Percentiles rank a stretch among this genome's conserved stretches.
phyloP scores from a whole-genome alignment of 2,797 vertebrate species.

The Poeciliopsis paucimaculata region DNA sequence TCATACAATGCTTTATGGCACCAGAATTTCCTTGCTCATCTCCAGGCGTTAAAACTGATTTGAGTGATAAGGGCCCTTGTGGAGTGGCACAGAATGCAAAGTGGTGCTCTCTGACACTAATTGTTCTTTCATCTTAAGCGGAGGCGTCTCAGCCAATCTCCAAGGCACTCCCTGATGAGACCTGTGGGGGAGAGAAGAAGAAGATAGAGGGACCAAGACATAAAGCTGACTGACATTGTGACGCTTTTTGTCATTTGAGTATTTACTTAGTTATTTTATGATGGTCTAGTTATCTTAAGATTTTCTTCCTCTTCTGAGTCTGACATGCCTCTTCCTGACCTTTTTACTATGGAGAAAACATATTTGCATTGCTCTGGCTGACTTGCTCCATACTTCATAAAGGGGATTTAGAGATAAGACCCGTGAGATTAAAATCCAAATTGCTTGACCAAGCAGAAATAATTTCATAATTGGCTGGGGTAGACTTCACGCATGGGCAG shows the following conservation, averaged over 20 bases:
- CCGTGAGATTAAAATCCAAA: slow-evolving; percentile 72
- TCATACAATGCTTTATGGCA: slow-evolving; percentile 30
- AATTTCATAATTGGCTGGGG: slow-evolving; percentile 61
- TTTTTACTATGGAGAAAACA: slow-evolving; percentile 17
- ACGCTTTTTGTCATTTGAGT: slow-evolving; percentile 33
- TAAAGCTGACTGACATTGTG: slow-evolving; percentile 37
- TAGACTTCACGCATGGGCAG: slow-evolving; percentile 47
- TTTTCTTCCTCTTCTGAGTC: slow-evolving; percentile 24
- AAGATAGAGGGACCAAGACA: slow-evolving; percentile 4
- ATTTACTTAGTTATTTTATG: slow-evolving; percentile 24
- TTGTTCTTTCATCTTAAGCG: slow-evolving; percentile 65
- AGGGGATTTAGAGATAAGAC: slow-evolving; percentile 64
- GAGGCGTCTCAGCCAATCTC: slow-evolving; percentile 44
- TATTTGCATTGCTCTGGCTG: slow-evolving; percentile 25
- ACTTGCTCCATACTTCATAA: slow-evolving; percentile 42
- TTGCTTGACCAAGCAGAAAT: slow-evolving; percentile 68
- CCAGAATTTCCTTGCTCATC: slow-evolving; percentile 41
- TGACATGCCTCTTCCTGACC: slow-evolving; percentile 15
- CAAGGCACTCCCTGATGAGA: slow-evolving; percentile 53
- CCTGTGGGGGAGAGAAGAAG: slow-evolving; percentile 13
- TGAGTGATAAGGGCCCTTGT: slow-evolving; percentile 47
- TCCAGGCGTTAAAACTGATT: slow-evolving; percentile 34
- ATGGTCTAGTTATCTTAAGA: slow-evolving; percentile 29
- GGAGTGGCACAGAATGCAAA: slow-evolving; percentile 39
- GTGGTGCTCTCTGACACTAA: slow-evolving; percentile 65